A percentile compares a stretch with the other conserved stretches of the same genome.
These are phyloP conservation scores for Lissocephala sabroskyi DNA, from an alignment of 2,888 invertebrate genomes.

Conservation along the genomic window DNA sequence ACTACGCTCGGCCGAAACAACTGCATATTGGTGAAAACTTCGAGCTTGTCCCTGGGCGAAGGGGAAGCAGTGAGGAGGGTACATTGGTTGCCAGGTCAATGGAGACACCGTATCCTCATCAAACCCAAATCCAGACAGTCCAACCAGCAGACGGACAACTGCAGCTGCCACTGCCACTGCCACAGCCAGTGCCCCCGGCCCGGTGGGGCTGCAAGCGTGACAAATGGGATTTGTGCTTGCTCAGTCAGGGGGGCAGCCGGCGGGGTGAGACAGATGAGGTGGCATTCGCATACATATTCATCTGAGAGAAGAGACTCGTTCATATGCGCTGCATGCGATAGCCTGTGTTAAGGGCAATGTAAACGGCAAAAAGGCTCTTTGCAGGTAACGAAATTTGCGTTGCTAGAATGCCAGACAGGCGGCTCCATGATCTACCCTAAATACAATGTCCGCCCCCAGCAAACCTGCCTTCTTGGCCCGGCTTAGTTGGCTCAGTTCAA, in stretches of 20 bases:
- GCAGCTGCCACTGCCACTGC: background rate
- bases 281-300: slow-evolving; percentile 27
- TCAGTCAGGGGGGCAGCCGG: no score
- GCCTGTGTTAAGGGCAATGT: background rate
- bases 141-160: background rate
- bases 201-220: slow-evolving; percentile 42
- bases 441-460: background rate
- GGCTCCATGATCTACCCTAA: background rate
- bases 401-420: background rate
- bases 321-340: slow-evolving; percentile 33
- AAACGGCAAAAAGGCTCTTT: background rate
- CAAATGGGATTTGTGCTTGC: slow-evolving; percentile 51
- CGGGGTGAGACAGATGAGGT: no score
- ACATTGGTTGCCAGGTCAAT: slow-evolving; percentile 40
- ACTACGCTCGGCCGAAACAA: background rate
- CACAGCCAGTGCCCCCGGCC: slow-evolving; percentile 5
- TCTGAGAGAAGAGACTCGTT: no score
- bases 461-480: slow-evolving; percentile 1
- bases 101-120: slow-evolving; percentile 32
- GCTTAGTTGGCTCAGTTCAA: no score
- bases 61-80: background rate
- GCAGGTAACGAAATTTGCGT: slow-evolving; percentile 25
- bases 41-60: background rate
- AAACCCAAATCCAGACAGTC: slow-evolving; percentile 18
- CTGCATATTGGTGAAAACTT: background rate